Percentiles rank a stretch among this genome's conserved stretches.
These are phyloP conservation scores for Halocaridina rubra DNA, from an alignment of 2,888 invertebrate species.

Conservation along the genomic window DNA sequence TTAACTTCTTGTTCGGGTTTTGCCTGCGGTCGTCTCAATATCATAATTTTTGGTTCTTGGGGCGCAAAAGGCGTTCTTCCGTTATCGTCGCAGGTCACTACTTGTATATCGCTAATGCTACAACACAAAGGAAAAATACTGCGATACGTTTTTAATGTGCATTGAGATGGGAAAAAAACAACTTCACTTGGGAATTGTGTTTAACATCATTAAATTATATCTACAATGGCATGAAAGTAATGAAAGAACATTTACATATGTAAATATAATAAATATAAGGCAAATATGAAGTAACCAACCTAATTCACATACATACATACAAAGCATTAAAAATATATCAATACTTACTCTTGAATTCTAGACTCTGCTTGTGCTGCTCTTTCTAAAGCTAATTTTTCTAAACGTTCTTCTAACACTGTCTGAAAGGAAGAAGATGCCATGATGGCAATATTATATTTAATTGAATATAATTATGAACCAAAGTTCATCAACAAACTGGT, in stretches of 20 bases:
- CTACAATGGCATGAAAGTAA: no score
- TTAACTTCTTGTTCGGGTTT: constrained; percentile 21
- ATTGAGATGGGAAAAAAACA: no score
- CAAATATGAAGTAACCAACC: neutral
- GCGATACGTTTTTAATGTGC: no score
- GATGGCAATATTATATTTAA: neutral
- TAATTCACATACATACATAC: no score
- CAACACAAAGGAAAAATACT: no score
- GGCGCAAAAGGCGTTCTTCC: constrained; percentile 36
- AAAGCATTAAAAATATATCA: no score
- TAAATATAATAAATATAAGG: neutral
- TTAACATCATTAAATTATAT: no score
- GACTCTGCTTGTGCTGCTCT: neutral
- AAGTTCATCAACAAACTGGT: no score
- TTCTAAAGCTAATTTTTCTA: neutral
- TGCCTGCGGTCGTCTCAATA: constrained; percentile 41
- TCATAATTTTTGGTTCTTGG: constrained; percentile 54
- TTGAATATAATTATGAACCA: no score
- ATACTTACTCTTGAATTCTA: neutral
- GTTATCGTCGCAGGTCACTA: constrained; percentile 39
- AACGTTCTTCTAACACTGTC: neutral
- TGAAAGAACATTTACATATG: no score
- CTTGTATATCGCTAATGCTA: constrained; percentile 14
- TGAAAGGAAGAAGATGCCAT: neutral
- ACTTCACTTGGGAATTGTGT: no score